Conservation (phyloP, 2,888 invertebrate species). For the Eueremaeus valkanovi region DNA sequence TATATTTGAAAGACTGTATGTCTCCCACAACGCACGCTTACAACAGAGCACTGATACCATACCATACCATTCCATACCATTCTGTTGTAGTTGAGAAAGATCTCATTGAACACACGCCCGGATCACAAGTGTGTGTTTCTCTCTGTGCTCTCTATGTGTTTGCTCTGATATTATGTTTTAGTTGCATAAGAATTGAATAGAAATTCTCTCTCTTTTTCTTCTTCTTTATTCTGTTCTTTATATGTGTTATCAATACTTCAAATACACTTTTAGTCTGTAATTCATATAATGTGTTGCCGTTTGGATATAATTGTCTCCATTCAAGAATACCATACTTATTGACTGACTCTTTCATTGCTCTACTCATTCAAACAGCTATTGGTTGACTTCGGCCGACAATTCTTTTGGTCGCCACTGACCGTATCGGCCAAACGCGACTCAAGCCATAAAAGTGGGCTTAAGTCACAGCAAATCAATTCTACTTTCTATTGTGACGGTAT, state of each 20-base stretch:
- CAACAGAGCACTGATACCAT: not conserved
- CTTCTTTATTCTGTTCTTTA: not conserved
- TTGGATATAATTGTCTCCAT: not conserved
- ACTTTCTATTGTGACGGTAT: slow-evolving; percentile 12
- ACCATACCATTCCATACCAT: not conserved
- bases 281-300: too few species aligned
- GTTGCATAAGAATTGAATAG: not conserved
- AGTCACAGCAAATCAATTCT: not conserved
- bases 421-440: not conserved
- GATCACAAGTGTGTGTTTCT: not conserved
- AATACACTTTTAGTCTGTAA: too few species aligned
- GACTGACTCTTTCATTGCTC: not conserved
- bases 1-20: not conserved
- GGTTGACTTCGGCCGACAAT: slow-evolving; percentile 25
- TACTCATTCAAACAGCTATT: not conserved
- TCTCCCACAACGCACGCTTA: slow-evolving; percentile 28
- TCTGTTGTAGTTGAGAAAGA: not conserved
- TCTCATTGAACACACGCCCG: not conserved
- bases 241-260: too few species aligned
- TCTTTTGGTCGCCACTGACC: slow-evolving; percentile 18
- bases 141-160: not conserved
- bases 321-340: not conserved
- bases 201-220: not conserved
- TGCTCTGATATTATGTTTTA: not conserved
- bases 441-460: not conserved